Evolutionary conservation across 1,140 invertebrate genomes (phyloP), one percentile per base, ranked within the genome.

Genomic region (Brachionus manjavacas): DNA sequence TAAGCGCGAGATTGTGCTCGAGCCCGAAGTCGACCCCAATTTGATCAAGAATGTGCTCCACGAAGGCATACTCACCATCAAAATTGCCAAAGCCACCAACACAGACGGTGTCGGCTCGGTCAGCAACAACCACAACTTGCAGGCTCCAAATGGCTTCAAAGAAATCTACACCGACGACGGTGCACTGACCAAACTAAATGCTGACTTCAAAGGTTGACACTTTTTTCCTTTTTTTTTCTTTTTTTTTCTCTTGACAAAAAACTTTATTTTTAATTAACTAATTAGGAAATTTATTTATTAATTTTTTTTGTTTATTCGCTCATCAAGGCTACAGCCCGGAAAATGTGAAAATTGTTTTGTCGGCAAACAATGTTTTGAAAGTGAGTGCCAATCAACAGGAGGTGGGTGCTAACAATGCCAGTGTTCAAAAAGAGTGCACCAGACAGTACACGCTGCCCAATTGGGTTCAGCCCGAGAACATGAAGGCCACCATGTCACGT

Each of bases 281-380:
- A n/a, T n/a, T n/a, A n/a, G n/a, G n/a, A n/a, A n/a, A n/a, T n/a
- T n/a, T n/a, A n/a, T n/a, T n/a, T n/a, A 31, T 72, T 39, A 12
- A 39, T 72, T 43, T 72, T 11, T 41, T 41, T 72, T n/a, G n/a
- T n/a, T n/a, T n/a, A n/a, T 0, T 35, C 9, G 31, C n/a, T 35
- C 31, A 35, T 6, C 31, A 35, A 76, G 79, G 79, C 6, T 81
- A 64, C 28, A 64, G 14, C 16, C 79, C 79, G 14, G 49, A 81
- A 64, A 81, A 81, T 81, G 41, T 81, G 16, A 81, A 64, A 64
- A 64, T 81, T 14, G 52, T 81, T 31, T 81, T 81, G 41, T 81
- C 79, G 9, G 52, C 49, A 11, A 81, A 81, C 8, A 81, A 81
- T 43, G 52, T 81, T 0, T 16, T 81, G 12, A 81, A 81, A 39